Conservation (phyloP, 1,140 invertebrate species). For the Melanaphis sacchari region DNA sequence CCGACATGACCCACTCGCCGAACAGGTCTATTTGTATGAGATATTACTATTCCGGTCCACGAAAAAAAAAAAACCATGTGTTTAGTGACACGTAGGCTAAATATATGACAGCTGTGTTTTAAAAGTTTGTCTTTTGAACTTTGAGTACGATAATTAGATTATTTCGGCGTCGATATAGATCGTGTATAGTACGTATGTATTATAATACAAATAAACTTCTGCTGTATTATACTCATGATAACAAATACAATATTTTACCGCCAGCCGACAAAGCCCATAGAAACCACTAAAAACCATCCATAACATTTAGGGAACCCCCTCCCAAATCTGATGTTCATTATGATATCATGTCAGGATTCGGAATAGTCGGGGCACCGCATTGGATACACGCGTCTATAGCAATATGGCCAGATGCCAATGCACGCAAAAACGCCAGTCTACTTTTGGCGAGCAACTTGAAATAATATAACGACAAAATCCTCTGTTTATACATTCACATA, state of each 20-base stretch:
- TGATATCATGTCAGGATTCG: not conserved
- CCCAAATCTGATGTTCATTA: not conserved
- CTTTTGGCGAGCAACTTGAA: constrained; percentile 19
- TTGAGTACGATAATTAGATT: too few species aligned
- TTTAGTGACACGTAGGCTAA: too few species aligned
- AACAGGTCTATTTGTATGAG: too few species aligned
- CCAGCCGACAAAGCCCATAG: not conserved
- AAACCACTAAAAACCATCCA: not conserved
- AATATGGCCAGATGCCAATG: constrained; percentile 15
- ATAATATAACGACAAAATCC: not conserved
- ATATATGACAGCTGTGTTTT: too few species aligned
- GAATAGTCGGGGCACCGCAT: not conserved
- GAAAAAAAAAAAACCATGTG: too few species aligned
- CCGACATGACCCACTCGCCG: too few species aligned
- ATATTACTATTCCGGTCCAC: too few species aligned
- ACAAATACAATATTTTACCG: not conserved
- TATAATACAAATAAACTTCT: too few species aligned
- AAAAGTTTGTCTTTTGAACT: too few species aligned
- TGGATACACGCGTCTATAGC: not conserved
- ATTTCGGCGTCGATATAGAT: too few species aligned
- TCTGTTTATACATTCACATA: not conserved
- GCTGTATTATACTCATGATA: too few species aligned
- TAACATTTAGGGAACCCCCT: not conserved
- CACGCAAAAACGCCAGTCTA: not conserved
- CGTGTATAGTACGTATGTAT: too few species aligned